phyloP scores from a whole-genome alignment of 2,797 vertebrate species.

The Enteromius thamalakanensis region DNA sequence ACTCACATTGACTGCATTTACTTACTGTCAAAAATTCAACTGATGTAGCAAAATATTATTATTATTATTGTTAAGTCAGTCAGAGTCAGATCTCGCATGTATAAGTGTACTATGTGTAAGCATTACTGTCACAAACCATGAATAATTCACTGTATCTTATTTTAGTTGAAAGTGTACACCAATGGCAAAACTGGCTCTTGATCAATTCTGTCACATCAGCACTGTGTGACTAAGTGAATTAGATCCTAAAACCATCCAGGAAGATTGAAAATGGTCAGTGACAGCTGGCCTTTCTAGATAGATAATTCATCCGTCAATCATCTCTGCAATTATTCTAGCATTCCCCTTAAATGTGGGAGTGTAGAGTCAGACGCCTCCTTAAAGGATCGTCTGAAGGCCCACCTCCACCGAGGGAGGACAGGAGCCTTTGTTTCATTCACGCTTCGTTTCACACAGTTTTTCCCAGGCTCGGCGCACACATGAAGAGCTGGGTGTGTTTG shows the following conservation, averaged over 20 bases:
- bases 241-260: slow-evolving; percentile 39
- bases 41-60: not conserved
- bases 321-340: slow-evolving; percentile 37
- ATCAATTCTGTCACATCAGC: slow-evolving; percentile 49
- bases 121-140: slow-evolving; percentile 22
- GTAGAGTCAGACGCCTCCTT: not conserved
- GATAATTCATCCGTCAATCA: slow-evolving; percentile 53
- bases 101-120: not conserved
- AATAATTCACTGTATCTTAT: slow-evolving; percentile 39
- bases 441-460: not conserved
- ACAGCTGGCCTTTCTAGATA: slow-evolving; percentile 44
- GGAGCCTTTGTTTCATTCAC: slow-evolving; percentile 39
- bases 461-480: not conserved
- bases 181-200: slow-evolving; percentile 37
- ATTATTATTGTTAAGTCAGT: not conserved
- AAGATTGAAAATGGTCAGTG: slow-evolving; percentile 50
- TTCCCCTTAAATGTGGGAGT: slow-evolving; percentile 9
- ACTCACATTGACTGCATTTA: not conserved
- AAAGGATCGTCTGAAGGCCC: not conserved
- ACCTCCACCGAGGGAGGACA: slow-evolving; percentile 1
- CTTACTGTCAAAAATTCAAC: too few species aligned
- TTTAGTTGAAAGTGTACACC: slow-evolving; percentile 18
- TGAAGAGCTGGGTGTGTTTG: slow-evolving; percentile 5
- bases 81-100: slow-evolving; percentile 2
- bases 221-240: slow-evolving; percentile 52